Conservation (phyloP, 2,888 invertebrate genomes). For the Digitonthophagus gazella region DNA sequence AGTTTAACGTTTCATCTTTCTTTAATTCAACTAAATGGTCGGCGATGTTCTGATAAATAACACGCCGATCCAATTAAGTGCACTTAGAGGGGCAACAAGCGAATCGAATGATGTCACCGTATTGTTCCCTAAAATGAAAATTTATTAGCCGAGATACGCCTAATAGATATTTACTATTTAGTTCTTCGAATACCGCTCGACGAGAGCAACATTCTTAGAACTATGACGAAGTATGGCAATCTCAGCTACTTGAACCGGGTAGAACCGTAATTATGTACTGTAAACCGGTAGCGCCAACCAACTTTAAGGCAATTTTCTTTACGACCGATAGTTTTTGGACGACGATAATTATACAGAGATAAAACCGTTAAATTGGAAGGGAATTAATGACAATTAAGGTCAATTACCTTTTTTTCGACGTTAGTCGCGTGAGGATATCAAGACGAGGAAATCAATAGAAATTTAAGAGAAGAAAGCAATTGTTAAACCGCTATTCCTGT, state of each 20-base stretch:
- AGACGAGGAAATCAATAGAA: neutral
- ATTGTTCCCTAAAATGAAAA: constrained; percentile 11
- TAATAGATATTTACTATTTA: too few relatives aligned
- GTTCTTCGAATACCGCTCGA: neutral
- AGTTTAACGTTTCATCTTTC: neutral
- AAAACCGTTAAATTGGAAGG: neutral
- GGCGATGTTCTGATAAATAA: neutral
- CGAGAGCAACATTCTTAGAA: neutral
- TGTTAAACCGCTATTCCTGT: constrained; percentile 3
- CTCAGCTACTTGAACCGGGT: neutral
- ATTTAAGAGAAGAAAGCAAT: neutral
- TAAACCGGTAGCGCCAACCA: neutral
- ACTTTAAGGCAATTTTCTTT: neutral
- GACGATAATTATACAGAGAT: too few relatives aligned
- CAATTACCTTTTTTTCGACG: neutral
- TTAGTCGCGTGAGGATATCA: neutral
- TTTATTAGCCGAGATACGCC: constrained; percentile 3
- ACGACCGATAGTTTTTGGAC: neutral
- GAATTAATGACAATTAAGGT: neutral
- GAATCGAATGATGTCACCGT: constrained; percentile 10
- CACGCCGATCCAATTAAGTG: neutral
- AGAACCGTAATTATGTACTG: neutral
- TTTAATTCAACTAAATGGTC: neutral
- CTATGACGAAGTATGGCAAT: neutral
- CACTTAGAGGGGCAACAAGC: neutral